Evolutionary conservation across 1,140 invertebrate species (phyloP), one percentile per base, ranked within the genome.

Genomic region (Zaprionus nigranus): DNA sequence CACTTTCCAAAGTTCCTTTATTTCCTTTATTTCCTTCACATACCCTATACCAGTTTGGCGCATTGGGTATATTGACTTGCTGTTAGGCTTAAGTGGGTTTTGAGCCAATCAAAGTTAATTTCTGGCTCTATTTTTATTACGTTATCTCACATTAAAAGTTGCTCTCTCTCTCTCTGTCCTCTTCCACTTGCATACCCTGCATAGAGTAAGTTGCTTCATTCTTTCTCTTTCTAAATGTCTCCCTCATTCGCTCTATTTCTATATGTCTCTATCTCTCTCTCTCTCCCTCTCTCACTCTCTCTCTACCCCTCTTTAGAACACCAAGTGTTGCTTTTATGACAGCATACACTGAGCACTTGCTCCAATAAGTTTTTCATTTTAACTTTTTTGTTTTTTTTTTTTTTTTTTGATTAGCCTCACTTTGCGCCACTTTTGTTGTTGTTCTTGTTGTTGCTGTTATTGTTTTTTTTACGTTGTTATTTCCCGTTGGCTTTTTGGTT

Each of bases 361-460:
- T 63, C 40, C 63, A 64, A 63, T 53, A 85, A 85, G 65, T 79
- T 28, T 56, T 56, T 56, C 24, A 51, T 51, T 51, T 51, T 51
- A 1, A 51, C 24, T 62, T 51, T 26, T 9, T 24, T 54, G 5
- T n/a, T 20, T 17, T 28, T 22, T 61, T 71, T 53, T 53, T 61
- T 77, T 79, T 82, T 79, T 83, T 84, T 81, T 84, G 62, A 83
- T 83, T 83, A 74, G 77, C 67, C 62, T 73, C 61, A 82, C 57
- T 82, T 71, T 49, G 70, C 66, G 43, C 61, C 51, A n/a, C 40
- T 46, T 17, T 17, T 46, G 40, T 46, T 40, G 38, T 40, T 43
- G n/a, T 43, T 43, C 2, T 43, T 43, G n/a, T 53, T 57, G 53
- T 40, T 53, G 4, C 46, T 68, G 51, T 64, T 72, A 36, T 58